These are phyloP conservation scores for Ischnura elegans DNA, from an alignment of 2,888 invertebrate species.

Conservation along the genomic window DNA sequence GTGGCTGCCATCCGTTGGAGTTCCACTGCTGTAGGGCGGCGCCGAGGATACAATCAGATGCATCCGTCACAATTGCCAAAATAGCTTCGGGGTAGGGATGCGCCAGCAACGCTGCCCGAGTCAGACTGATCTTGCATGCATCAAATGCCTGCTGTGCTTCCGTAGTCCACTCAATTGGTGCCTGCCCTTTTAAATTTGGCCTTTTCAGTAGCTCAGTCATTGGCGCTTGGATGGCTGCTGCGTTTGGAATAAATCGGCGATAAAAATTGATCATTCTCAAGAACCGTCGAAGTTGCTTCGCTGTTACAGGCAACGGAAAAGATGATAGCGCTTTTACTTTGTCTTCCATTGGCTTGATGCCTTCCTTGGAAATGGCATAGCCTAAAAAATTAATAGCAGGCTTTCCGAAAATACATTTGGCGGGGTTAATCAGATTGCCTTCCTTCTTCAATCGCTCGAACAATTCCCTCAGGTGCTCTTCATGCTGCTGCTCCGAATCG, in stretches of 20 bases:
- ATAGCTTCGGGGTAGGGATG: too few relatives aligned
- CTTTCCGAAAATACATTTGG: too few relatives aligned
- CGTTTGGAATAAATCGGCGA: background rate
- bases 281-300: background rate
- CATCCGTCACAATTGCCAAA: too few relatives aligned
- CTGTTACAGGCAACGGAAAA: background rate
- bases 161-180: too few relatives aligned
- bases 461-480: background rate
- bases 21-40: constrained; percentile 72
- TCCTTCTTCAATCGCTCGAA: too few relatives aligned
- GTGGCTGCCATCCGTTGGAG: constrained; percentile 71
- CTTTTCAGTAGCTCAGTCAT: background rate
- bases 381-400: background rate
- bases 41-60: constrained; percentile 69
- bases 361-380: background rate
- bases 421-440: too few relatives aligned
- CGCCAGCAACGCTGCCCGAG: too few relatives aligned
- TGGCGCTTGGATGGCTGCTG: background rate
- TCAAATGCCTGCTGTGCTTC: too few relatives aligned
- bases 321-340: background rate
- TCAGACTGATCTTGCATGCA: too few relatives aligned
- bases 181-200: too few relatives aligned
- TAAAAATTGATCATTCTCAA: background rate
- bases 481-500: background rate
- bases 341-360: background rate